Evolutionary conservation across 2,797 vertebrate species (phyloP), one percentile per base, ranked within the genome.

Genomic region (Tragelaphus eurycerus): DNA sequence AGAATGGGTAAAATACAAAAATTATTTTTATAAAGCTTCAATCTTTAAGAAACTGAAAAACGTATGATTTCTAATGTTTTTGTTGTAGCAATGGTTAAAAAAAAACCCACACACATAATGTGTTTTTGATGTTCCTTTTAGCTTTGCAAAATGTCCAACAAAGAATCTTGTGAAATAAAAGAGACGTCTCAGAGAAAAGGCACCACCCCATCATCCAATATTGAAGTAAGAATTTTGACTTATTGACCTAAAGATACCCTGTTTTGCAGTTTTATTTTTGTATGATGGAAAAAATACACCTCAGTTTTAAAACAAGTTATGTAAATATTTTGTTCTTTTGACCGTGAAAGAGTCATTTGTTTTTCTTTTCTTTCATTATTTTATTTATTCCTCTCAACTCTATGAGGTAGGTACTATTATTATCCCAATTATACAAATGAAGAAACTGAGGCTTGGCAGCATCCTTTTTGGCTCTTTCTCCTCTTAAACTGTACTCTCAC

Each of bases 131-230:
- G 86, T 95, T 50, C 1, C 46, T 95, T 97, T 95, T 96, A 98
- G 97, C 54, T 9, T 96, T 97, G 93, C 94, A 99, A 98, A 98
- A 99, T 99, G 98, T 98, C 98, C 27, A 99, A 98, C 96, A 99
- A 98, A 98, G 99, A 98, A 82, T 93, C 90, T 78, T 98, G 64
- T 74, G 97, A 90, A 25, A 97, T 97, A 93, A 94, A 97, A 91
- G 98, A 98, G 96, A 99, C 98, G 78, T 98, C 98, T 87, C 97
- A 82, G 34, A 98, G 74, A 91, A 99, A 98, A 90, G 98, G 88
- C 46, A 96, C 14, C 27, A 97, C 97, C 14, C 97, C 98, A 46
- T 98, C 97, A 62, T 97, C 98, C 79, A 95, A 55, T 97, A 98
- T 97, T 62, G 98, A 98, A 98, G 99, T 99, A 98, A 98, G 99